These are phyloP conservation scores for Phataginus tricuspis DNA, from an alignment of 2,797 vertebrate genomes.

Conservation along the genomic window DNA sequence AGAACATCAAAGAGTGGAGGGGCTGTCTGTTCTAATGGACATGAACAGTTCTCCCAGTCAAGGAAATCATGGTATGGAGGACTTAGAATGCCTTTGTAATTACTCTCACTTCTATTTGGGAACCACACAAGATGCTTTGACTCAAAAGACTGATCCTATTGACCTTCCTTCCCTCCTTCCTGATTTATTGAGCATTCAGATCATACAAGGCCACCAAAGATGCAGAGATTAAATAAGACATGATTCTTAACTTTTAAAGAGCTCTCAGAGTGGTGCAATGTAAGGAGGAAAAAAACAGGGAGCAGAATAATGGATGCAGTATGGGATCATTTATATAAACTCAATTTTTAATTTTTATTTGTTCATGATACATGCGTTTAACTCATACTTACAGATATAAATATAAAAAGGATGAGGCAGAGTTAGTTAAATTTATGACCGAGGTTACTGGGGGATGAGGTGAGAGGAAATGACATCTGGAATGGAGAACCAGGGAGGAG, in stretches of 20 bases:
- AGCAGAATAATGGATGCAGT: neutral
- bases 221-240: constrained; percentile 23
- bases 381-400: neutral
- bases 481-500: neutral
- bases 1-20: neutral
- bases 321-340: neutral
- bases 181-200: constrained; percentile 42
- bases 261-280: neutral
- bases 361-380: neutral
- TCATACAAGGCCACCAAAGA: neutral
- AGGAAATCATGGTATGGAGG: neutral
- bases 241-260: constrained; percentile 53
- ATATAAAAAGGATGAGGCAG: neutral
- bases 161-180: neutral
- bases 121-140: neutral
- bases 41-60: neutral
- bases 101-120: neutral
- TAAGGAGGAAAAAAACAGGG: neutral
- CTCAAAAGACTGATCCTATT: neutral
- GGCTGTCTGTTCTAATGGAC: neutral
- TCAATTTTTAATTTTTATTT: constrained; percentile 37
- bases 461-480: neutral
- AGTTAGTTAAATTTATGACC: neutral
- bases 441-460: neutral
- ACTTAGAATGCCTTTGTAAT: neutral